Evolutionary conservation across 2,113 vertebrate genomes (phyloP), one percentile per base, ranked within the genome.

Genomic region (Rallus limicola): DNA sequence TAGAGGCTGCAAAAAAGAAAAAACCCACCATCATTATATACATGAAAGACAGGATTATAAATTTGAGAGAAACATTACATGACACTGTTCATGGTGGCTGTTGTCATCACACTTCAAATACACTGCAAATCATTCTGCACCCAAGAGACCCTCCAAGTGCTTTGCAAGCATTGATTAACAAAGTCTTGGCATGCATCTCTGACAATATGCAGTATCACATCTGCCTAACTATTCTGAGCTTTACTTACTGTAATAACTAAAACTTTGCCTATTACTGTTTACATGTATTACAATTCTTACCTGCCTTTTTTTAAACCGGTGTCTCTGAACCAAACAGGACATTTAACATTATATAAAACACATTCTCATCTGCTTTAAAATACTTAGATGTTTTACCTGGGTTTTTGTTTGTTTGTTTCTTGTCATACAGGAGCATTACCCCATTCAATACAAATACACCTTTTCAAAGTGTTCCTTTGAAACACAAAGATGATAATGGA

Each of bases 131-230:
- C 64, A 25, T 65, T 59, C 42, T 62, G 62, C 44, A 40, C 72
- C 34, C 48, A 38, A 70, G 48, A 71, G 59, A 42, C 16, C 60
- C 53, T 36, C 25, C 4, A 17, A 79, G 82, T 55, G 87, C 78
- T 93, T 69, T 80, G 50, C 58, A 87, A 85, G 48, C 70, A 86
- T 36, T 52, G 87, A 88, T 94, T 90, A 93, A 86, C 52, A 59
- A 74, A 77, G 40, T 20, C 72, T 50, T 74, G 76, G 64, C 80
- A 86, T 53, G 20, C 1, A 0, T 11, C 60, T 94, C 90, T 58
- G 17, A 76, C 55, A 86, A 95, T 65, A 91, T 55, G 86, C 91
- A 84, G 8, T 59, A 87, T 85, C 75, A 85, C 20, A 50, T 72
- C 81, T 53, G 26, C 23, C 44, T 46, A 44, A 60, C 71, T 85